phyloP scores from a whole-genome alignment of 2,113 vertebrate species.

The Mus spicilegus region DNA sequence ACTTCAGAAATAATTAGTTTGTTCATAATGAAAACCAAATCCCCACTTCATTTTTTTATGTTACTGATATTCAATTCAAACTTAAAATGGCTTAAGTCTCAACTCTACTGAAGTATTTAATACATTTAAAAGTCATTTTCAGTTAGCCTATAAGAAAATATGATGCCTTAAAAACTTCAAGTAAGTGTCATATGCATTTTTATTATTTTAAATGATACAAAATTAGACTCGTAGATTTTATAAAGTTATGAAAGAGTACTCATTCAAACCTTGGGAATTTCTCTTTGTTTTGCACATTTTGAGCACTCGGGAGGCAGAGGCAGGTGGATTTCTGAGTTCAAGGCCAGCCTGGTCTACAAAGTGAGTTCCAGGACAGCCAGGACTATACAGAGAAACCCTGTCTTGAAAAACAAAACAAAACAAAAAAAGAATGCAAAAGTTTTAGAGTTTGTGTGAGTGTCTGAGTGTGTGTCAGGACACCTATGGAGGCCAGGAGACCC shows the following conservation, averaged over 20 bases:
- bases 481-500: background rate
- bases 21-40: constrained; percentile 53
- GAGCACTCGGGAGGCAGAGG: background rate
- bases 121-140: constrained; percentile 27
- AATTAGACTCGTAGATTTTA: background rate
- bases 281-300: constrained; percentile 37
- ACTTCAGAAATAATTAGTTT: constrained; percentile 49
- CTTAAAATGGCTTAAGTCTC: background rate
- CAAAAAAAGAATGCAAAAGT: background rate
- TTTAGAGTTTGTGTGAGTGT: background rate
- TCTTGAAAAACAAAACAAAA: too few relatives aligned
- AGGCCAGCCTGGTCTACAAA: too few relatives aligned
- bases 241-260: background rate
- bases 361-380: too few relatives aligned
- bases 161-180: constrained; percentile 35
- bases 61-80: constrained; percentile 40
- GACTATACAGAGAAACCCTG: too few relatives aligned
- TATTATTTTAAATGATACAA: constrained; percentile 36
- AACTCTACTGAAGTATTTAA: constrained; percentile 51
- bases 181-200: background rate
- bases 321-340: too few relatives aligned
- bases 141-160: constrained; percentile 42
- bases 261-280: constrained; percentile 44
- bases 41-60: constrained; percentile 57
- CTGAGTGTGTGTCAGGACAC: background rate